A percentile compares a stretch with the other conserved stretches of the same genome.
These are phyloP conservation scores for Notiomystis cincta DNA, from an alignment of 2,113 vertebrate species.

Conservation along the genomic window DNA sequence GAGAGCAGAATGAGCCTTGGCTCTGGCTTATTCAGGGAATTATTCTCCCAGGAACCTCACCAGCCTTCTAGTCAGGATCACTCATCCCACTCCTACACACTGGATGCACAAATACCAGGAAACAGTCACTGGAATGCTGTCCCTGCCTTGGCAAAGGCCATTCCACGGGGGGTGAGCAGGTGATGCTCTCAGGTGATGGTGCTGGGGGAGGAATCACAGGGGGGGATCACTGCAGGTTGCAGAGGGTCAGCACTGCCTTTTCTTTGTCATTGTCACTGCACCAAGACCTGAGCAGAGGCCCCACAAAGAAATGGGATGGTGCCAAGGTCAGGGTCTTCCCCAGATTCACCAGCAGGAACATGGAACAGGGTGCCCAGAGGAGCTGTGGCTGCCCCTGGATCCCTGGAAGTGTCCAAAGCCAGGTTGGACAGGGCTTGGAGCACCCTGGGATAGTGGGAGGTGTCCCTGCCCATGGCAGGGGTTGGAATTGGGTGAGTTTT, in stretches of 20 bases:
- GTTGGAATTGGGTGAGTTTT: neutral
- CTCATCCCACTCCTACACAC: neutral
- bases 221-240: neutral
- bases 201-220: neutral
- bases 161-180: neutral
- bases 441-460: rapidly evolving
- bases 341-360: neutral
- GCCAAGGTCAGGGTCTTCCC: neutral
- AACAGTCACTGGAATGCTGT: neutral
- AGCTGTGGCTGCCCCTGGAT: neutral
- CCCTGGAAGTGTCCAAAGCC: neutral
- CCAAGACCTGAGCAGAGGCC: neutral
- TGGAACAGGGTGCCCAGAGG: neutral
- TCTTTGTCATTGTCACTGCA: neutral
- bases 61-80: neutral
- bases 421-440: rapidly evolving
- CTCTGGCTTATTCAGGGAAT: neutral
- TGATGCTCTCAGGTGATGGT: neutral
- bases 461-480: neutral
- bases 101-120: neutral
- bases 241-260: neutral
- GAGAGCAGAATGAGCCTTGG: neutral
- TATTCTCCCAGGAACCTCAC: neutral
- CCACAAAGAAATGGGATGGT: neutral
- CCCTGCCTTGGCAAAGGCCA: neutral